phyloP scores from a whole-genome alignment of 2,113 vertebrate species.

The Leucopternis melanops region DNA sequence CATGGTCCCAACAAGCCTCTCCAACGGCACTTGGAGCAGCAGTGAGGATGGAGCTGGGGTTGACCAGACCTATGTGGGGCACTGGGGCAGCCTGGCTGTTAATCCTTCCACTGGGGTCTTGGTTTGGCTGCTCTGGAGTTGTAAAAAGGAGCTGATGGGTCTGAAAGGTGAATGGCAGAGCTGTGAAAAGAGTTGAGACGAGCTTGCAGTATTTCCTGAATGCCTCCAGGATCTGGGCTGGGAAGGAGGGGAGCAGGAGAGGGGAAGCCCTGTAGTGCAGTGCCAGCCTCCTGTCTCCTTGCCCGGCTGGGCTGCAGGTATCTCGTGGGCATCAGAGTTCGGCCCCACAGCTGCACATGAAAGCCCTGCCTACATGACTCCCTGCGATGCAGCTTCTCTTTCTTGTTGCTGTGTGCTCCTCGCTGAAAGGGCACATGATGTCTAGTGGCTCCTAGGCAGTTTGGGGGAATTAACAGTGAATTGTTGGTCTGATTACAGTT shows the following conservation, averaged over 20 bases:
- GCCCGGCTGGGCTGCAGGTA: rapidly evolving
- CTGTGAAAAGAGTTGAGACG: not conserved
- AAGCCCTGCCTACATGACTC: not conserved
- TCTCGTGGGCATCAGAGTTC: not conserved
- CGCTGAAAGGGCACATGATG: rapidly evolving
- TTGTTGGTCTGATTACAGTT: not conserved
- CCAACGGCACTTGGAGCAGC: not conserved
- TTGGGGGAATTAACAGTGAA: not conserved
- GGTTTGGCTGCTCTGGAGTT: not conserved
- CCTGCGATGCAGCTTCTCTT: not conserved
- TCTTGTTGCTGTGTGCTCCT: not conserved
- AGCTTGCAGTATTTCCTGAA: not conserved
- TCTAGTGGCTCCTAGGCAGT: not conserved
- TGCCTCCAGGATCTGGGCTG: not conserved
- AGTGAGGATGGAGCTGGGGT: not conserved
- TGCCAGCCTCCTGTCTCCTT: not conserved
- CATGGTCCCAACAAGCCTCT: not conserved
- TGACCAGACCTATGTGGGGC: rapidly evolving
- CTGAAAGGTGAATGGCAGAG: not conserved
- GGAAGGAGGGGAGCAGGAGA: rapidly evolving
- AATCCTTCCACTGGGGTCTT: not conserved
- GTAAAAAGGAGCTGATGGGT: not conserved
- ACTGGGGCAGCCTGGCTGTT: not conserved
- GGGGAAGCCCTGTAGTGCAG: not conserved
- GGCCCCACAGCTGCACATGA: not conserved